phyloP scores from a whole-genome alignment of 1,140 invertebrate species.

The Hormaphis cornu region DNA sequence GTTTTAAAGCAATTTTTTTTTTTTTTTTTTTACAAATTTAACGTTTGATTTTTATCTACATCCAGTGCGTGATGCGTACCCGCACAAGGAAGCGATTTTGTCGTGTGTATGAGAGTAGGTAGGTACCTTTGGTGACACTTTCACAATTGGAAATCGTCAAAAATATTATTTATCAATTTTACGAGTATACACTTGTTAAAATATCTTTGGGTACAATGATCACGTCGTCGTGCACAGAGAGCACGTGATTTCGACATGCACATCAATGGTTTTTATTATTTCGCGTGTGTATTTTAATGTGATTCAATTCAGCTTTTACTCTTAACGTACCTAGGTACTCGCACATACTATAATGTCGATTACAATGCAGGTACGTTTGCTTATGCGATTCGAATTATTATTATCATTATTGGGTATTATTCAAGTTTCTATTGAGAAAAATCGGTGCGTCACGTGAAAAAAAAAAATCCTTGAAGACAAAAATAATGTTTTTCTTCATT shows the following conservation, averaged over 20 bases:
- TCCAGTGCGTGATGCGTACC: too few relatives aligned
- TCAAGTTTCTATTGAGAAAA: neutral
- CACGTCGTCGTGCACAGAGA: neutral
- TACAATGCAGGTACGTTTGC: neutral
- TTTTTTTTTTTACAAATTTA: too few relatives aligned
- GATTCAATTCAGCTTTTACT: neutral
- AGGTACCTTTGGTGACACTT: neutral
- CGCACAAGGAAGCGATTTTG: neutral
- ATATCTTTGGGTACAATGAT: neutral
- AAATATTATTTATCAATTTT: neutral
- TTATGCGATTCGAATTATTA: too few relatives aligned
- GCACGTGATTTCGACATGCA: constrained; percentile 2
- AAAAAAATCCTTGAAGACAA: neutral
- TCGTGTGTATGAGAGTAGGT: neutral
- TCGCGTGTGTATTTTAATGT: neutral
- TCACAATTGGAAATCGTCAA: constrained; percentile 18
- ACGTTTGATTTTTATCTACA: too few relatives aligned
- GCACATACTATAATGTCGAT: too few relatives aligned
- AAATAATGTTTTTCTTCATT: neutral
- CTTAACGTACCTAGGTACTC: neutral
- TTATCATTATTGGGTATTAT: neutral
- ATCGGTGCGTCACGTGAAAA: neutral
- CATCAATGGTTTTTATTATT: neutral
- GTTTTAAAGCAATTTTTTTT: too few relatives aligned
- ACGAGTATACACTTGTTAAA: neutral